Evolutionary conservation across 2,113 vertebrate genomes (phyloP).

Genomic region (Pelusios castaneus): DNA sequence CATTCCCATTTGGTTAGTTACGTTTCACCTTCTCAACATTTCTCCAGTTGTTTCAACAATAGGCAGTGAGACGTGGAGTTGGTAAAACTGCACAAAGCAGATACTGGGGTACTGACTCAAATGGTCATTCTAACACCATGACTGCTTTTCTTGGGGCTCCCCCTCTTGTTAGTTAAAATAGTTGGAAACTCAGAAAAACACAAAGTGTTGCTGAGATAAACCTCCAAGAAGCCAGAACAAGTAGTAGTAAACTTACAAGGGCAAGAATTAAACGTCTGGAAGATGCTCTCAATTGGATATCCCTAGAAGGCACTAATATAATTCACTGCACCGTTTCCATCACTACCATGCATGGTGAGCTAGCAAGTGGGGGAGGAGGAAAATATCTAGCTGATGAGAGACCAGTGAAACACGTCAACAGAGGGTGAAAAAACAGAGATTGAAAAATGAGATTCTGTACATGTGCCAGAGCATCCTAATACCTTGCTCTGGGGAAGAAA

Average conservation of each 20-base stretch:
- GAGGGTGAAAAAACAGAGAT: not conserved
- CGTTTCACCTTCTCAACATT: not conserved
- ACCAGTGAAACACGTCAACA: not conserved
- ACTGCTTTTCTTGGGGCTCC: not conserved
- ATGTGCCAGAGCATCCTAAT: not conserved
- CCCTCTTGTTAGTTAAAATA: not conserved
- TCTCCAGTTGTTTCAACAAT: not conserved
- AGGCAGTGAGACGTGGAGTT: not conserved
- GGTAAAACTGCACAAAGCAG: not conserved
- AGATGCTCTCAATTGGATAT: no score
- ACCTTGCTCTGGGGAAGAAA: not conserved
- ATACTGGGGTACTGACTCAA: not conserved
- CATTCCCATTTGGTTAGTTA: not conserved
- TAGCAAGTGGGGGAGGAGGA: no score
- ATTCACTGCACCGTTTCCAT: no score
- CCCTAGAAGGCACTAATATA: no score
- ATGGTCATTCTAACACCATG: not conserved
- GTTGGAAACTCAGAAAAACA: not conserved
- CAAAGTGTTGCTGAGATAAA: not conserved
- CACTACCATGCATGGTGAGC: no score
- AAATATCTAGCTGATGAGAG: not conserved
- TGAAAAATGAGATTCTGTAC: not conserved
- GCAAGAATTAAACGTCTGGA: not conserved
- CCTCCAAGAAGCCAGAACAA: not conserved
- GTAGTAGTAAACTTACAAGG: accelerated